Conservation (phyloP, 2,888 invertebrate species). For the Limulus polyphemus region DNA sequence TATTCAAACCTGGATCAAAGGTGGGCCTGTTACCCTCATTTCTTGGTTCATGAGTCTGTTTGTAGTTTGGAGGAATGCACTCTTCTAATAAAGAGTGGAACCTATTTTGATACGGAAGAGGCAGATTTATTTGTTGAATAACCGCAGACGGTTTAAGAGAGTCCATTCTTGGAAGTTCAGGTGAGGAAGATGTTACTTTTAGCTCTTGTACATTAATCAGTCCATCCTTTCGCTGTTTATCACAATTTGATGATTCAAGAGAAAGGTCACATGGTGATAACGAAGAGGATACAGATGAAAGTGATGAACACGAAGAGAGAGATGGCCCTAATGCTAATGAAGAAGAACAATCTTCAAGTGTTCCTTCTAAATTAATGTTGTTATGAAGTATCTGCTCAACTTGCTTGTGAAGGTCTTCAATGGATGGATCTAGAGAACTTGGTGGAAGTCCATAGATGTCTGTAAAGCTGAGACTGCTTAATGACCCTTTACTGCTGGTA, state of each 20-base stretch:
- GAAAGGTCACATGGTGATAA: slow-evolving; percentile 53
- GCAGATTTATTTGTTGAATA: too few species aligned
- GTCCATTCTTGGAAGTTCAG: neutral
- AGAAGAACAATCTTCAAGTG: slow-evolving; percentile 11
- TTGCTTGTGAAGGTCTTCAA: slow-evolving; percentile 65
- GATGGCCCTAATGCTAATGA: slow-evolving; percentile 55
- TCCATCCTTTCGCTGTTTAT: slow-evolving; percentile 13
- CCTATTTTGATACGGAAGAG: neutral
- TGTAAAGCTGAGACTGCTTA: slow-evolving; percentile 74
- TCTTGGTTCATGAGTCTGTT: too few species aligned
- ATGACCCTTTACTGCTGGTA: slow-evolving; percentile 48
- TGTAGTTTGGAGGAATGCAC: slow-evolving; percentile 19
- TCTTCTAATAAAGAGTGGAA: neutral
- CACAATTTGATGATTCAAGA: slow-evolving; percentile 51
- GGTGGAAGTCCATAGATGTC: slow-evolving; percentile 87
- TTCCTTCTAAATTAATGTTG: slow-evolving; percentile 13
- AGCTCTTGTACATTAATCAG: slow-evolving; percentile 14
- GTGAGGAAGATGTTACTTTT: neutral
- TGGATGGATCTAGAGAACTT: slow-evolving; percentile 37
- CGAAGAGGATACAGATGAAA: slow-evolving; percentile 76
- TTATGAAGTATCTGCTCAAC: slow-evolving; percentile 52
- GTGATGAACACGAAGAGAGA: slow-evolving; percentile 67
- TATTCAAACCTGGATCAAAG: slow-evolving; percentile 39
- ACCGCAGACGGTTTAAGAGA: slow-evolving; percentile 5
- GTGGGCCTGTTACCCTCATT: slow-evolving; percentile 33